These are phyloP conservation scores for Trachelus tabidus DNA, from an alignment of 2,888 invertebrate species.

Conservation along the genomic window DNA sequence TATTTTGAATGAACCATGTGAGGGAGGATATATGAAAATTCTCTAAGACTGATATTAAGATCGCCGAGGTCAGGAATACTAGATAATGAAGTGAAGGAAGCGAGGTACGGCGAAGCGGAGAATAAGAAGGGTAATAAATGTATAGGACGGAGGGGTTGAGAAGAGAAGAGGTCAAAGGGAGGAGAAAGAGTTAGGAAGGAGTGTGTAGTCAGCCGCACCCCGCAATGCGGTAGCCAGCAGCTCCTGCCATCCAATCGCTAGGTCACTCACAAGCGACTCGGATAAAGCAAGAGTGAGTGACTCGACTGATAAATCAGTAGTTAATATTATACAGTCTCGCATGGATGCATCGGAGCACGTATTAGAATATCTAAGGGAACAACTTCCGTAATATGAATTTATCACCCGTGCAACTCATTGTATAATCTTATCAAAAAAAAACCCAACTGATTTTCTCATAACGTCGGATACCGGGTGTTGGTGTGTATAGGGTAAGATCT, in stretches of 20 bases:
- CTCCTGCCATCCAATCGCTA: constrained; percentile 40
- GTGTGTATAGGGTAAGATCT: not conserved
- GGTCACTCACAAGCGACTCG: constrained; percentile 34
- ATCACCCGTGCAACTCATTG: not conserved
- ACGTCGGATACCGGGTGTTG: not conserved
- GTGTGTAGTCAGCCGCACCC: constrained; percentile 23
- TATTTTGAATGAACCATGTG: not conserved
- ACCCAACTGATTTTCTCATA: not conserved
- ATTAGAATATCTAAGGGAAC: not conserved
- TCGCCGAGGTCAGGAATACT: not conserved
- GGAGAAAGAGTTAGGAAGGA: constrained; percentile 16
- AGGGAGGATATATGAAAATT: not conserved
- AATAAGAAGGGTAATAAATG: not conserved
- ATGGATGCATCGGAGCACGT: not conserved
- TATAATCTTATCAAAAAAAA: not conserved
- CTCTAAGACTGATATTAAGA: not conserved
- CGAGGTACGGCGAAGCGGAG: not conserved
- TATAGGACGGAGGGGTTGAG: constrained; percentile 16
- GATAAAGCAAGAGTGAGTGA: not conserved
- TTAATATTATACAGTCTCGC: not conserved
- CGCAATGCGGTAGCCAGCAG: constrained; percentile 39
- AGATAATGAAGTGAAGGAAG: not conserved
- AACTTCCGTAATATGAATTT: not conserved
- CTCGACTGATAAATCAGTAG: not conserved
- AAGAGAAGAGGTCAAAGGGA: not conserved